Evolutionary conservation across 2,113 vertebrate species (phyloP), one percentile per base, ranked within the genome.

Genomic region (Microcebus griseorufus): DNA sequence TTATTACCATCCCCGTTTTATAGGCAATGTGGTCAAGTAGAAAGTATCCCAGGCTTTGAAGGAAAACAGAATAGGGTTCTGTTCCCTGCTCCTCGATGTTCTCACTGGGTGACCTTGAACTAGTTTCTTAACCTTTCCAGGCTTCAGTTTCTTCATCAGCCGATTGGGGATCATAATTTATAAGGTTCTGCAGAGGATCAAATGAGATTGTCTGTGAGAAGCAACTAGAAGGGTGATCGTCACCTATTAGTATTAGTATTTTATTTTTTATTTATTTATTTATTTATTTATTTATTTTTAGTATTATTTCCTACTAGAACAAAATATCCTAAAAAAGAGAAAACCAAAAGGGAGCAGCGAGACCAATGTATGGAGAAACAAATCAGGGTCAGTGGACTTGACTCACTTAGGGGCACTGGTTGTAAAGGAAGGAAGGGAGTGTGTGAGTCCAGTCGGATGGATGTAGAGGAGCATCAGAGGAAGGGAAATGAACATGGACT

Each of bases 1-100:
- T 90, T 80, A 94, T 95, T 94, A 96, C 86, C 82, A 92, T 62
- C 79, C 45, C 48, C 22, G 20, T 94, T 96, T 97, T 95, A 97
- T 48, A 93, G 97, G 95, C 87, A 84, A 94, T 95, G 95, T 75
- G 96, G 92, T 97, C 90, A 89, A 94, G 80, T 51, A 86, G 80
- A 95, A 94, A 95, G 95, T 70, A 94, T 75, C 92, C 60, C 1
- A 1, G 25, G 83, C 79, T 96, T 95, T 94, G 93, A 94, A 95
- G 94, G 70, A 76, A 97, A 92, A 92, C 92, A 95, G 89, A 62
- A 82, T 10, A 83, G 69, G 32, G 60, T 93, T 94, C 83, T 89
- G 51, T 39, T 94, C 93, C 93, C 11, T 39, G 75, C 53, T 55
- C 87, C 73, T 78, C 37, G 1, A 23, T 76, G 32, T 29, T 64